phyloP scores from a whole-genome alignment of 2,797 vertebrate genomes.

The Vultur gryphus region DNA sequence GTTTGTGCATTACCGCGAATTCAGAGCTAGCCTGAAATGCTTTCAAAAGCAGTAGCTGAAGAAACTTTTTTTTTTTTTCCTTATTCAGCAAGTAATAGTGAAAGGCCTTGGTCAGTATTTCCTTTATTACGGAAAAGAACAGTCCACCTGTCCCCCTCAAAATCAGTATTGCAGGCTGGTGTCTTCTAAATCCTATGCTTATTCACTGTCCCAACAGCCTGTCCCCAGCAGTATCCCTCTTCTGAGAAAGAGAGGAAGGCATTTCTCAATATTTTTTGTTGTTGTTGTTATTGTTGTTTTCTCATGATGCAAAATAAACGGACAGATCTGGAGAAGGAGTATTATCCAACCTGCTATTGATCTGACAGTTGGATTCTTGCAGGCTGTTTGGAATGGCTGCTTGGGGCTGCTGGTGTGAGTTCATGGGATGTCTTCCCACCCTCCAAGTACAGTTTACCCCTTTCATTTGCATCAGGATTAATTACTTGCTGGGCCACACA shows the following conservation, averaged over 20 bases:
- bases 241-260: background rate
- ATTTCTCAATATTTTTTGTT: background rate
- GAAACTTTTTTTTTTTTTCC: background rate
- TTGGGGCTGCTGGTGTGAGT: background rate
- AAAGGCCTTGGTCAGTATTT: background rate
- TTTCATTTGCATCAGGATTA: background rate
- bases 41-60: background rate
- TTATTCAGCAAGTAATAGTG: background rate
- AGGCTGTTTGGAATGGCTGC: background rate
- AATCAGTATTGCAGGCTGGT: background rate
- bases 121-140: background rate
- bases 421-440: background rate
- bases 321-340: background rate
- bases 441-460: background rate
- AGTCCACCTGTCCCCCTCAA: background rate
- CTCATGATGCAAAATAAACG: background rate
- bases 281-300: background rate
- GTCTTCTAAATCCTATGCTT: background rate
- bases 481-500: background rate
- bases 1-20: background rate
- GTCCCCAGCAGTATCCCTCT: background rate
- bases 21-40: background rate
- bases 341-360: background rate
- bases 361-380: background rate
- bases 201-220: background rate